phyloP scores from a whole-genome alignment of 2,888 invertebrate genomes.

The Ganaspis brasiliensis region DNA sequence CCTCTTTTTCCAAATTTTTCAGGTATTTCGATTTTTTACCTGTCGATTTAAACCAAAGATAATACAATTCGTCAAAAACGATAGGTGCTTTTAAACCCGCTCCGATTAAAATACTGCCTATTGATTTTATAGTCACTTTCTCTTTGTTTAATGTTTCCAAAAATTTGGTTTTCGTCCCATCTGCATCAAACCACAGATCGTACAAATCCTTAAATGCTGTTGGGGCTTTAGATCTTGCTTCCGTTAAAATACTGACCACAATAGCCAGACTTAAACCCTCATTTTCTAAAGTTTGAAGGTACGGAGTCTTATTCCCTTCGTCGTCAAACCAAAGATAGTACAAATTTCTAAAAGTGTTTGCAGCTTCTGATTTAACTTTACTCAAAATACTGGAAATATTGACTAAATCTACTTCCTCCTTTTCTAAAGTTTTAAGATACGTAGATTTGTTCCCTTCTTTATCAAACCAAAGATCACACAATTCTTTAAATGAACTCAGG shows the following conservation, averaged over 20 bases:
- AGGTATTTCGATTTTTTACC: constrained; percentile 49
- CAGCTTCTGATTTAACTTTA: background rate
- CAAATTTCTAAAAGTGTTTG: background rate
- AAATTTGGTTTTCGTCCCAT: background rate
- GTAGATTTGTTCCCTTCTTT: constrained; percentile 46
- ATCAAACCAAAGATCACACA: constrained; percentile 5
- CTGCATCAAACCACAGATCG: background rate
- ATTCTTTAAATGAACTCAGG: background rate
- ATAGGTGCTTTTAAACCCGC: constrained; percentile 58
- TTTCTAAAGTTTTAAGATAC: constrained; percentile 44
- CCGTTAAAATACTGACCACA: background rate
- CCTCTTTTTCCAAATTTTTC: background rate
- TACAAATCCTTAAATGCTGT: background rate
- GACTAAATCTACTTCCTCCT: constrained; percentile 63
- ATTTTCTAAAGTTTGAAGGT: background rate
- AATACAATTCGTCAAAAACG: constrained; percentile 69
- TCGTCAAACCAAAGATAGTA: background rate
- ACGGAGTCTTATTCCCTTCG: background rate
- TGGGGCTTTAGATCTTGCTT: background rate
- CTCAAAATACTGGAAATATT: constrained; percentile 27
- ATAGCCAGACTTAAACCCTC: background rate
- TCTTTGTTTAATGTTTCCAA: background rate
- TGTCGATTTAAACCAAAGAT: constrained; percentile 64
- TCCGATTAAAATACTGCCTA: background rate
- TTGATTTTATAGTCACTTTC: background rate